A percentile compares a stretch with the other conserved stretches of the same genome.
Conservation (phyloP, 2,888 invertebrate genomes). For the Nephrocerus scutellatus region DNA sequence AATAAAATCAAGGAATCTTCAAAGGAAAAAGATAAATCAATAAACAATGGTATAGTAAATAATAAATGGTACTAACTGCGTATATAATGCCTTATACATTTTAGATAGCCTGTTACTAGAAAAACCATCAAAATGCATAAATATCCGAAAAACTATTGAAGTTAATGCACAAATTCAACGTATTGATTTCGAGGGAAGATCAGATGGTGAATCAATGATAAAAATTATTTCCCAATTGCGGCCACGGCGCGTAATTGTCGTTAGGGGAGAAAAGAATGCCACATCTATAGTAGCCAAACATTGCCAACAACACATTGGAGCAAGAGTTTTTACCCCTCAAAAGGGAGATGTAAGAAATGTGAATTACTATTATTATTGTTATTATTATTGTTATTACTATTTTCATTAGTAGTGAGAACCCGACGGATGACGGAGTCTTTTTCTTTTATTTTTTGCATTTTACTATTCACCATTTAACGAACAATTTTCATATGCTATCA, state of each 20-base stretch:
- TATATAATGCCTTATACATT: slow-evolving; percentile 24
- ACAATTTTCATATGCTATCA: no score
- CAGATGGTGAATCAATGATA: slow-evolving; percentile 74
- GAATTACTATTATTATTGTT: no score
- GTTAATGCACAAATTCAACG: slow-evolving; percentile 83
- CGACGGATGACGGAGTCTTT: no score
- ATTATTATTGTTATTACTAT: no score
- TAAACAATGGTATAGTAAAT: slow-evolving; percentile 22
- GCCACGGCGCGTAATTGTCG: slow-evolving; percentile 72
- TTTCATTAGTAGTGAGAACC: no score
- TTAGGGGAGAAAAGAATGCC: slow-evolving; percentile 65
- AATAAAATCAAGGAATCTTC: slow-evolving; percentile 33
- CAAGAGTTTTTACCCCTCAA: slow-evolving; percentile 74
- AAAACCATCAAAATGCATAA: slow-evolving; percentile 85
- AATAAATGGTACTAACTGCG: slow-evolving; percentile 15
- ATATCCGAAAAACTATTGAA: slow-evolving; percentile 63
- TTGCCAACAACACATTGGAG: slow-evolving; percentile 61
- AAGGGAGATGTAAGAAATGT: slow-evolving; percentile 64
- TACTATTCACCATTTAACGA: no score
- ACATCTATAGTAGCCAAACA: slow-evolving; percentile 63
- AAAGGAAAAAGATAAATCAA: slow-evolving; percentile 23
- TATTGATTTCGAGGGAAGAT: slow-evolving; percentile 95
- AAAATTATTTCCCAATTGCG: slow-evolving; percentile 75
- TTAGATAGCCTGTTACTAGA: slow-evolving; percentile 54
- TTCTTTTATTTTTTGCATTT: no score